Base-by-base conservation (phyloP, 2,888 invertebrate species). In the Elgonia sp. region DNA sequence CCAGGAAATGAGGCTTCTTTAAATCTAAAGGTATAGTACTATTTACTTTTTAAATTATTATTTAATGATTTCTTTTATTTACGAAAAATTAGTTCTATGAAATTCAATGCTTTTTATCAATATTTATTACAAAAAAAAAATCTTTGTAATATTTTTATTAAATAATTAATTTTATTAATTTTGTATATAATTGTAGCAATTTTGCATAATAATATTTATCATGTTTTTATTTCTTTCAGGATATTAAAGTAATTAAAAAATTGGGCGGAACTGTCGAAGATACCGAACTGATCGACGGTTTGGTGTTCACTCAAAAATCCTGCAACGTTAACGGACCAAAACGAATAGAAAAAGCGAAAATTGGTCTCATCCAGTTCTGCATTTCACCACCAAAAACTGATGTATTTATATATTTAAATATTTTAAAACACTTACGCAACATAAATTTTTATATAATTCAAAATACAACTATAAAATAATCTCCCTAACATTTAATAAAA, bases 311-410 rank as follows among this genome's bases (percentile, higher is more conserved):
- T 14, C 98, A 98, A 93, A 97, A 97, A 92, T 96, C 98, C 0
- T 96, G 98, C 76, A 98, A 99, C 92, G 96, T 97, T 29, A 98
- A 98, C 93, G 99, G 99, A 0, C 99, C 99, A 0, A 98, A 97
- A 92, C 97, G 97, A 91, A 96, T 99, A 85, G 99, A 99, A 94
- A 99, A 99, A 94, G 99, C 99, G 8, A 99, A 99, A 95, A 98
- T 99, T 95, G 99, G 98, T 86, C 96, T 99, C 18, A 99, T 99
- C 91, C 99, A 99, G 95, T 99, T 99, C 95, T 99, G 99, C 94
- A 98, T 99, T 94, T 99, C 99, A 16, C 98, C 99, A 76, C 99
- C 99, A 9, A 99, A 99, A 95, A 99, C 99, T 81, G 99, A 99
- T 95, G 98, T 98, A 29, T 29, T 29, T 29, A 29, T 29, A 3